Percentiles rank a stretch among this genome's conserved stretches.
Evolutionary conservation across 2,113 vertebrate genomes (phyloP).

Genomic region (Pomatorhinus ruficollis): DNA sequence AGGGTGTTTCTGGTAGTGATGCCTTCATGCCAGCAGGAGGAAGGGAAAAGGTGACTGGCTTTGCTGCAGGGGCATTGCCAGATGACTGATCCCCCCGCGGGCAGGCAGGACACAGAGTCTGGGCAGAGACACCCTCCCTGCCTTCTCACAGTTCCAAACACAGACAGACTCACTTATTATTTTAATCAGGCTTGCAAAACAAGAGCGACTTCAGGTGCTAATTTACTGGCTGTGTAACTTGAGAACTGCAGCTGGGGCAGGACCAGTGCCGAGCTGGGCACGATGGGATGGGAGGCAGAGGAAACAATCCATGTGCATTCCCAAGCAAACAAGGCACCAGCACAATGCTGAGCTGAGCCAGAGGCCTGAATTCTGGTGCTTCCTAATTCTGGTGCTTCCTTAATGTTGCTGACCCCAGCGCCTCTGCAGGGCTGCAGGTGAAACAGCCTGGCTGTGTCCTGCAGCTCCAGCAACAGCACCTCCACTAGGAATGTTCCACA

Average conservation of each 20-base stretch:
- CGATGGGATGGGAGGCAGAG: background rate
- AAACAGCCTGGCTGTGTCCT: background rate
- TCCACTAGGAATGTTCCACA: background rate
- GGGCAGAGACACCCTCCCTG: background rate
- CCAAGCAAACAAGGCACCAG: background rate
- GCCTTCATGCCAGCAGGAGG: background rate
- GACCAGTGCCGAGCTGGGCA: background rate
- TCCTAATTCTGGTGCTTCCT: background rate
- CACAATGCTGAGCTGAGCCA: background rate
- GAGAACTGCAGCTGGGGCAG: background rate
- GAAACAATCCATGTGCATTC: rapidly evolving
- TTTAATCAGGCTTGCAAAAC: background rate
- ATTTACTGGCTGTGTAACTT: background rate
- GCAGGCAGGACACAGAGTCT: background rate
- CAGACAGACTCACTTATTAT: background rate
- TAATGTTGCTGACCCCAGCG: rapidly evolving
- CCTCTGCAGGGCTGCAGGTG: rapidly evolving
- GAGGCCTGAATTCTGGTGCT: background rate
- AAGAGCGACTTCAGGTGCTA: background rate
- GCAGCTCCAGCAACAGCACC: background rate
- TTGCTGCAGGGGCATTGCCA: background rate
- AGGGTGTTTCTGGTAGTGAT: background rate
- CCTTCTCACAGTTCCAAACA: background rate
- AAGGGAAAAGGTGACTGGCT: background rate
- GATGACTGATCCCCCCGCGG: background rate